Base-by-base conservation (phyloP, 2,888 invertebrate species). In the Xestia xanthographa region DNA sequence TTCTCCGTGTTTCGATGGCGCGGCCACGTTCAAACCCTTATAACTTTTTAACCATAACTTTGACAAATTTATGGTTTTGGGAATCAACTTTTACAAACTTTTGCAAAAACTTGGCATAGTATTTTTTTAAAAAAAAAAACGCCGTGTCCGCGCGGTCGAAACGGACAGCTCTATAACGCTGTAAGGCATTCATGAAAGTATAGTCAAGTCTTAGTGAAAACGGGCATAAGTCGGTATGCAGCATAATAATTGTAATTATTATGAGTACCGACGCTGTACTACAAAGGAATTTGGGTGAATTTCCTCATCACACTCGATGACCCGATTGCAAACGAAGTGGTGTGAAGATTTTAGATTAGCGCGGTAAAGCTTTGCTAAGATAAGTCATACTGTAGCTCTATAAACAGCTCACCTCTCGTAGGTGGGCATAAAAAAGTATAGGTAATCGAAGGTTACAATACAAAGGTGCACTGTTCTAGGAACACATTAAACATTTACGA, bases 401-500 rank as follows among this genome's bases (percentile, higher is more conserved):
- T 34, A 60, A 60, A 11, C 34, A 48, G 22, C 2, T 67, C 34
- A 38, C 5, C 17, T 38, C 22, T 14, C 20, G 17, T 17, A 22
- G 41, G 12, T 2, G 9, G 9, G 38, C 14, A 29, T 41, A n/a
- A n/a, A 22, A 6, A 29, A 50, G 8, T 72, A 11, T 67, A 48
- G 38, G 34, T 34, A 29, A 62, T 20, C 20, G 41, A 34, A 43
- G 34, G 14, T 38, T 22, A 75, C 20, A 41, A 34, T 50, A 66
- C n/a, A 22, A 26, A 26, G 58, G 29, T 29, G 56, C 38, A 58
- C 9, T 34, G 38, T 38, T 29, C n/a, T 48, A 48, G 14, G 38
- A 62, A 50, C 38, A 75, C 26, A 45, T 45, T 12, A 75, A 65
- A 43, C 8, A 77, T 58, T 48, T 14, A n/a, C 20, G 38, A 63